Evolutionary conservation across 30 jellyfish, hydroid and myxozoan genomes (phyloP).

Genomic region (Haliclystus octoradiatus): DNA sequence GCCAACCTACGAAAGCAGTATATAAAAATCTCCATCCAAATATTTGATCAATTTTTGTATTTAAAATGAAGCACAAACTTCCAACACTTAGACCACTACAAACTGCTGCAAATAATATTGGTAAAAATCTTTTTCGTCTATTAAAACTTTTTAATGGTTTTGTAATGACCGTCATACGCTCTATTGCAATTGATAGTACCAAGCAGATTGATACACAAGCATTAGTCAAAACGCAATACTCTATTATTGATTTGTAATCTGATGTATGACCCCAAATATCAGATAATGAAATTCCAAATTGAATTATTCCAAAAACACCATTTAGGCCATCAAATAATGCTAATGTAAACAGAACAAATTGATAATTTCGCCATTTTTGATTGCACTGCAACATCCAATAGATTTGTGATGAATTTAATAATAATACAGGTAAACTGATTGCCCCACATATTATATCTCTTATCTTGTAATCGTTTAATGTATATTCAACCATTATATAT

Average conservation of each 20-base stretch:
- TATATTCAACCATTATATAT: not conserved
- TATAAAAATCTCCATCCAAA: not conserved
- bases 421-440: not conserved
- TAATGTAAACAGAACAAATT: not conserved
- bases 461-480: not conserved
- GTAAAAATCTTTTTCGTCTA: too few species aligned
- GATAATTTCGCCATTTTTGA: not conserved
- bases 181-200: not conserved
- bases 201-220: not conserved
- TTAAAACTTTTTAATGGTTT: not conserved
- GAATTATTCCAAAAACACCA: not conserved
- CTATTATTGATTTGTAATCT: not conserved
- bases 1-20: not conserved
- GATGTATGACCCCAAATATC: not conserved
- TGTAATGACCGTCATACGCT: not conserved
- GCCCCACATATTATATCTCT: not conserved
- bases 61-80: too few species aligned
- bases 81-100: not conserved
- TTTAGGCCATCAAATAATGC: not conserved
- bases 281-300: not conserved
- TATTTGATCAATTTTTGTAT: not conserved
- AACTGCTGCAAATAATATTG: not conserved
- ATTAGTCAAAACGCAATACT: not conserved
- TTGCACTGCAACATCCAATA: not conserved
- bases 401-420: too few species aligned